Conservation (phyloP, 2,797 vertebrate species). For the Tarsius wallacei region DNA sequence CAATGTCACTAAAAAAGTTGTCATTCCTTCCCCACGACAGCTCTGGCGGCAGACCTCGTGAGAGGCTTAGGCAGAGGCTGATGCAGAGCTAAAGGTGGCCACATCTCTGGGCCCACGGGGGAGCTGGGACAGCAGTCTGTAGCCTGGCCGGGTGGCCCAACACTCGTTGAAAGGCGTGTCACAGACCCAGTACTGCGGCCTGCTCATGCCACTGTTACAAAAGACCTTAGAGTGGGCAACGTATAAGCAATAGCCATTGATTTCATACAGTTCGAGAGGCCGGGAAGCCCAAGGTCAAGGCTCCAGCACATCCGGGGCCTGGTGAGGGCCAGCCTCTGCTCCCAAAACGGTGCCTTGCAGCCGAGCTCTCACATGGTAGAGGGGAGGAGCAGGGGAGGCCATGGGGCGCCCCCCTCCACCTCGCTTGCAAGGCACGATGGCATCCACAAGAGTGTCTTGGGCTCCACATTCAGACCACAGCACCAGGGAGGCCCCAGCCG, state of each 20-base stretch:
- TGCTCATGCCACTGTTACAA: background rate
- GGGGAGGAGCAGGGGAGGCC: background rate
- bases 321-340: no score
- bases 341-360: background rate
- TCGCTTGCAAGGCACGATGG: background rate
- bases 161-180: background rate
- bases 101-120: conserved; percentile 63
- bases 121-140: conserved; percentile 19
- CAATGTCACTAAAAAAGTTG: background rate
- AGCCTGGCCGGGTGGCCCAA: conserved; percentile 64
- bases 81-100: conserved; percentile 52
- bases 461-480: background rate
- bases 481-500: conserved; percentile 35
- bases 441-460: no score
- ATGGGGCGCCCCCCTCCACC: no score
- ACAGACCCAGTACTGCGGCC: background rate
- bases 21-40: conserved; percentile 76
- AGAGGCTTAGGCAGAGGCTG: conserved; percentile 63
- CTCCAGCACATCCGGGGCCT: background rate
- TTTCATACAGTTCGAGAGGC: background rate
- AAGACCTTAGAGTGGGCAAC: background rate
- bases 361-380: background rate
- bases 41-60: conserved; percentile 39
- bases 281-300: background rate
- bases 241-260: background rate